Evolutionary conservation across 2,113 vertebrate genomes (phyloP).

Genomic region (Donacobius atricapilla): DNA sequence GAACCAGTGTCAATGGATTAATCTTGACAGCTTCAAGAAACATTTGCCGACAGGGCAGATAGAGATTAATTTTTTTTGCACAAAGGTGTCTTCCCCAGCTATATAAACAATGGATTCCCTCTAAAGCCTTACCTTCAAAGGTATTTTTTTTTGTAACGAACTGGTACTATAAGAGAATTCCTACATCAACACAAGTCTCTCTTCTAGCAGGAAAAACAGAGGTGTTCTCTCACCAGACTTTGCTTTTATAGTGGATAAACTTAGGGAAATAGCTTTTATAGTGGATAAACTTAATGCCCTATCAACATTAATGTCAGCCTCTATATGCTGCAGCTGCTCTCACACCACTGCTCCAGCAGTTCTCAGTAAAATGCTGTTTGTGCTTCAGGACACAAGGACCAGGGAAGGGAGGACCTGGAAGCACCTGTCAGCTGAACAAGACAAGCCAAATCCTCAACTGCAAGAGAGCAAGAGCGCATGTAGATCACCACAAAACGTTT

Average conservation of each 20-base stretch:
- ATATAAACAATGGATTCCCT: background rate
- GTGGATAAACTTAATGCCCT: background rate
- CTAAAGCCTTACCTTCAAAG: background rate
- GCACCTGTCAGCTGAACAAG: background rate
- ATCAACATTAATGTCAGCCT: background rate
- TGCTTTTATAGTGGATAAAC: background rate
- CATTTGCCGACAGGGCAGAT: background rate
- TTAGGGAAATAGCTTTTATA: background rate
- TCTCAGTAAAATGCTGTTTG: background rate
- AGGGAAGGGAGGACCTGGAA: background rate
- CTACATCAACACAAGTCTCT: background rate
- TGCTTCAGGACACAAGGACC: background rate
- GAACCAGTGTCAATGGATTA: background rate
- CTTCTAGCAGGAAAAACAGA: background rate
- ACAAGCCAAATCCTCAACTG: background rate
- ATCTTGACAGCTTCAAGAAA: background rate
- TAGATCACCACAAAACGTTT: background rate
- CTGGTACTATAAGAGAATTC: background rate
- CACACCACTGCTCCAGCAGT: background rate
- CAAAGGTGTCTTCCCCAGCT: background rate
- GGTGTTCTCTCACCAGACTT: background rate
- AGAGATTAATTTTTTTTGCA: background rate
- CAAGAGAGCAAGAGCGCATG: accelerated
- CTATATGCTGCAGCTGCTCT: background rate
- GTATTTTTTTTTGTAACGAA: background rate